phyloP scores from a whole-genome alignment of 2,888 invertebrate species.

The Tetragnatha montana region DNA sequence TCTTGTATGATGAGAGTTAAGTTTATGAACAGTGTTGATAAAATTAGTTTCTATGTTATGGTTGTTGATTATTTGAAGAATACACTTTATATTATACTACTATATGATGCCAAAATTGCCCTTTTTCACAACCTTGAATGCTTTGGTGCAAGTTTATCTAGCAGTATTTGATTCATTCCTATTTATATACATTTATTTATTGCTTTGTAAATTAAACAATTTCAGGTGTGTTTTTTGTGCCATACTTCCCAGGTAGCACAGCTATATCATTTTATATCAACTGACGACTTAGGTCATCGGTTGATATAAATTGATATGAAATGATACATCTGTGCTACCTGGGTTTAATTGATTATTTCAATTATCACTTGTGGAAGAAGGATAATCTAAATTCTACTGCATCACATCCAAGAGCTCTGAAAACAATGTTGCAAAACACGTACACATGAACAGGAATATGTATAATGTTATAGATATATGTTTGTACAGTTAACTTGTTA shows the following conservation, averaged over 20 bases:
- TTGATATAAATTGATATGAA: no score
- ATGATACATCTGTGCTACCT: no score
- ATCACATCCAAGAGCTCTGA: conserved; percentile 19
- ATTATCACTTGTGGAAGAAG: conserved; percentile 1
- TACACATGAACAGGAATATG: conserved; percentile 37
- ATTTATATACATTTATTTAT: neutral
- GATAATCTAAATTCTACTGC: conserved; percentile 51
- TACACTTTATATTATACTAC: neutral
- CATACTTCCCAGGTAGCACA: no score
- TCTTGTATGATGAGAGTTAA: no score
- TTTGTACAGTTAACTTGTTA: conserved; percentile 47
- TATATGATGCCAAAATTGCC: neutral
- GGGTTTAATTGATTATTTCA: conserved; percentile 4
- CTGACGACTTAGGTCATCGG: no score
- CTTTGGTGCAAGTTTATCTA: neutral
- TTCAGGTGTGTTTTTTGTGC: conserved; percentile 15
- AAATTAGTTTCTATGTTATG: neutral
- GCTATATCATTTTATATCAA: no score
- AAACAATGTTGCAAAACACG: conserved; percentile 23
- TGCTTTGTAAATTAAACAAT: neutral
- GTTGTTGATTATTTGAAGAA: neutral
- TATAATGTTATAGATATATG: conserved; percentile 44
- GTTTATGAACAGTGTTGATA: neutral
- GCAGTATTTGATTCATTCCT: neutral
- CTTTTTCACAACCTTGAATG: neutral